These are phyloP conservation scores for Erethizon dorsatum DNA, from an alignment of 2,797 vertebrate species.

Conservation along the genomic window DNA sequence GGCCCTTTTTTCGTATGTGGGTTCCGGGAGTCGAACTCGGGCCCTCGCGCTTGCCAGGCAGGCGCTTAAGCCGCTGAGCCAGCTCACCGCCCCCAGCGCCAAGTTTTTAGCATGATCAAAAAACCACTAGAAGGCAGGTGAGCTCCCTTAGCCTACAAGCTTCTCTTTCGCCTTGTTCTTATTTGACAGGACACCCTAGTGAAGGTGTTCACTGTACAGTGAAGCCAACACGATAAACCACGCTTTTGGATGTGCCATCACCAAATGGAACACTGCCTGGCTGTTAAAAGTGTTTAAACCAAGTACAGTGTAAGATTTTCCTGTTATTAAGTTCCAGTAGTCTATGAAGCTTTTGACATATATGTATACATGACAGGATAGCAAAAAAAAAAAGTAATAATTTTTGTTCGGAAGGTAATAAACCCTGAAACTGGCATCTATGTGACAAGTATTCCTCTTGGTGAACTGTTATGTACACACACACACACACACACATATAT, in stretches of 20 bases:
- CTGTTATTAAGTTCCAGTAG: neutral
- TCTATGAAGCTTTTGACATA: neutral
- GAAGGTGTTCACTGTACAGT: neutral
- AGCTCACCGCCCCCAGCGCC: neutral
- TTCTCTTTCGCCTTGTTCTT: neutral
- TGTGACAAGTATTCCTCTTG: neutral
- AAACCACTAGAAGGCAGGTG: neutral
- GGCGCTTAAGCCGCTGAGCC: too few relatives aligned
- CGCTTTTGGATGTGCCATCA: neutral
- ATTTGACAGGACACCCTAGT: neutral
- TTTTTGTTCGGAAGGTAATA: neutral
- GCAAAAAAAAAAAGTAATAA: neutral
- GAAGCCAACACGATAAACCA: neutral
- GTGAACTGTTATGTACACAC: conserved; percentile 11
- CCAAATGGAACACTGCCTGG: neutral
- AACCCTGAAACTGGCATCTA: neutral
- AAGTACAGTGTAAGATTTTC: neutral
- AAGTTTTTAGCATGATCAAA: neutral
- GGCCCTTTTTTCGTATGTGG: too few relatives aligned
- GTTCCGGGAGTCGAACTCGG: too few relatives aligned
- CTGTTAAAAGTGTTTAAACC: neutral
- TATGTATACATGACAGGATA: neutral
- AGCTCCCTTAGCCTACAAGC: neutral
- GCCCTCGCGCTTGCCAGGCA: too few relatives aligned
- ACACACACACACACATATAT: too few relatives aligned